Conservation (phyloP, 1,140 invertebrate genomes). For the Parapsyche elsis region DNA sequence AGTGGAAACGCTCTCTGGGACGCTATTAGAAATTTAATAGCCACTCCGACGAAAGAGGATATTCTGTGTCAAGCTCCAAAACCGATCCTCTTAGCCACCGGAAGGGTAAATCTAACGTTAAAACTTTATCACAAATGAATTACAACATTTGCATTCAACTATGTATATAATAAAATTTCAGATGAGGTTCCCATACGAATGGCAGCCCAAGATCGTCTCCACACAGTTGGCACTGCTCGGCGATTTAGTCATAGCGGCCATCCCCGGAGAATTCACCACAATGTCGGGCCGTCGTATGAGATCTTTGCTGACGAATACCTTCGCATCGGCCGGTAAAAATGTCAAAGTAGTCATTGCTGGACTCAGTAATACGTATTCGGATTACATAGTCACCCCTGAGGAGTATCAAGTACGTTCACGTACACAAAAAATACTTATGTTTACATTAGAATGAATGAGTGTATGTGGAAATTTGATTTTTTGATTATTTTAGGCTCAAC, state of each 20-base stretch:
- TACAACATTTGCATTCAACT: no score
- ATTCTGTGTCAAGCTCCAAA: constrained; percentile 83
- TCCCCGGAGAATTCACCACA: constrained; percentile 95
- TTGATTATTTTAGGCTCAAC: constrained; percentile 73
- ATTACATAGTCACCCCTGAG: constrained; percentile 90
- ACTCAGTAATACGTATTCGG: constrained; percentile 88
- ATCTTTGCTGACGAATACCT: constrained; percentile 70
- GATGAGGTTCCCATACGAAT: constrained; percentile 87
- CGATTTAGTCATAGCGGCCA: constrained; percentile 78
- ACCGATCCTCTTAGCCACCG: constrained; percentile 87
- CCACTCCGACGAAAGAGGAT: constrained; percentile 74
- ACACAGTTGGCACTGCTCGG: constrained; percentile 84
- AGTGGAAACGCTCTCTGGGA: constrained; percentile 84
- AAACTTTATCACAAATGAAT: background rate
- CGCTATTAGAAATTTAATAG: constrained; percentile 78
- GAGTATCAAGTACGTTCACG: constrained; percentile 82
- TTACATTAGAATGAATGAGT: background rate
- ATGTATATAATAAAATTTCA: constrained; percentile 63
- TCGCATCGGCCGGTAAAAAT: constrained; percentile 65
- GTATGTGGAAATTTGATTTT: no score
- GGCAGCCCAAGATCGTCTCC: constrained; percentile 89
- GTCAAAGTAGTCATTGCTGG: constrained; percentile 84
- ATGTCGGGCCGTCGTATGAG: constrained; percentile 90
- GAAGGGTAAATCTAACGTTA: constrained; percentile 72
- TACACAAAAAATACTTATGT: no score